These are phyloP conservation scores for Cochlearius cochlearius DNA, from an alignment of 2,113 vertebrate genomes.

Conservation along the genomic window DNA sequence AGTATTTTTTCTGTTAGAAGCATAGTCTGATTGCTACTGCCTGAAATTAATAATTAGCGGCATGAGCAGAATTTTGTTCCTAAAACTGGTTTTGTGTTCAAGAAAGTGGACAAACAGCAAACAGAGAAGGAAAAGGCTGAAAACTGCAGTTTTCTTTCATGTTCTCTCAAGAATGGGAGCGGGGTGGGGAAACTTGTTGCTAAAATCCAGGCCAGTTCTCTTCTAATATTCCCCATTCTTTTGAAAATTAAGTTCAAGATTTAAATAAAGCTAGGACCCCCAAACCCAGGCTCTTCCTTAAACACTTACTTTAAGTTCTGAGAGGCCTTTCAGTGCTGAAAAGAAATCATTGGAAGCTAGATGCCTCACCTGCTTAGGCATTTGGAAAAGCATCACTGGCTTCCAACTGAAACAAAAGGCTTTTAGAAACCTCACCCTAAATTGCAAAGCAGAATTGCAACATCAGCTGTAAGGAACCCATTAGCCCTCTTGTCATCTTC, in stretches of 20 bases:
- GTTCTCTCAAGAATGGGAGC: not conserved
- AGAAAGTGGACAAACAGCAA: not conserved
- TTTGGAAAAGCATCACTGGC: not conserved
- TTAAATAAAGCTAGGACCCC: not conserved
- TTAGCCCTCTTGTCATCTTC: not conserved
- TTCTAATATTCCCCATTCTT: not conserved
- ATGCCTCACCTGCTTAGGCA: not conserved
- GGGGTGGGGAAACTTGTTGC: not conserved
- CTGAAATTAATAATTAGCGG: not conserved
- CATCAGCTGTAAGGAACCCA: not conserved
- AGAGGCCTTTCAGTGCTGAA: not conserved
- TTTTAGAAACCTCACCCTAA: not conserved
- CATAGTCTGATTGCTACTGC: not conserved
- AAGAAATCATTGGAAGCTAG: not conserved
- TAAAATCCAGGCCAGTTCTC: not conserved
- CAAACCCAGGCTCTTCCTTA: not conserved
- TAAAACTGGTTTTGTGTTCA: not conserved
- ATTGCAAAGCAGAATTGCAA: not conserved
- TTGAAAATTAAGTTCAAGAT: not conserved
- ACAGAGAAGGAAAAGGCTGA: not conserved
- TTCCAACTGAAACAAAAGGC: constrained; percentile 1
- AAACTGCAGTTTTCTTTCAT: not conserved
- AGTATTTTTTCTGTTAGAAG: not conserved
- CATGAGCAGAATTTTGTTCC: not conserved
- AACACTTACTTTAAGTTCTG: not conserved